Evolutionary conservation across 2,113 vertebrate species (phyloP), one percentile per base, ranked within the genome.

Genomic region (Zapus hudsonius): DNA sequence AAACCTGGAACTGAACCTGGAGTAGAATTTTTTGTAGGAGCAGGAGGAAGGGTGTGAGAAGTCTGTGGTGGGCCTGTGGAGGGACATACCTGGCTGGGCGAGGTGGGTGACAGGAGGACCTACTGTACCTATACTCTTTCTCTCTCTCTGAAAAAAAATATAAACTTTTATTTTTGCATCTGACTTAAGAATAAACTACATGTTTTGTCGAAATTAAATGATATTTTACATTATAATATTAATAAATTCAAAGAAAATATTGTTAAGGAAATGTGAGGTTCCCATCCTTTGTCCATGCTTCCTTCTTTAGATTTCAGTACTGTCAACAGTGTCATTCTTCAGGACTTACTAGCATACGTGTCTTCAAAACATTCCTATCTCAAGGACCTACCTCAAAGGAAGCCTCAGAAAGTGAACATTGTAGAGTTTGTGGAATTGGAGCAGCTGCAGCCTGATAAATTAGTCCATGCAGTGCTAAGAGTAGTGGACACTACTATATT

Each of bases 381-480:
- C 89, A 85, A 95, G 88, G 96, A 97, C 57, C 93, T 99, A 82
- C 98, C 98, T 16, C 96, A 0, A 15, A 98, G 96, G 40, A 92
- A 88, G 13, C 97, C 96, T 64, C 99, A 99, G 98, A 98, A 96
- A 38, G 87, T 97, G 94, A 97, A 83, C 64, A 92, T 92, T 4
- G 85, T 99, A 89, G 98, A 96, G 1, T 98, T 99, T 82, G 86
- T 95, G 92, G 96, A 95, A 36, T 93, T 99, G 74, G 94, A 98
- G 63, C 93, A 97, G 2, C 98, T 99, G 74, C 97, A 97, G 87
- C 98, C 98, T 63, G 98, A 99, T 95, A 97, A 61, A 0, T 95
- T 99, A 95, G 98, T 99, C 66, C 99, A 99, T 47, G 98, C 97
- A 0, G 0, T 99, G 57, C 93, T 99, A 81, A 98, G 97, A 67